Conservation (phyloP, 2,797 vertebrate species). For the Strix occidentalis region DNA sequence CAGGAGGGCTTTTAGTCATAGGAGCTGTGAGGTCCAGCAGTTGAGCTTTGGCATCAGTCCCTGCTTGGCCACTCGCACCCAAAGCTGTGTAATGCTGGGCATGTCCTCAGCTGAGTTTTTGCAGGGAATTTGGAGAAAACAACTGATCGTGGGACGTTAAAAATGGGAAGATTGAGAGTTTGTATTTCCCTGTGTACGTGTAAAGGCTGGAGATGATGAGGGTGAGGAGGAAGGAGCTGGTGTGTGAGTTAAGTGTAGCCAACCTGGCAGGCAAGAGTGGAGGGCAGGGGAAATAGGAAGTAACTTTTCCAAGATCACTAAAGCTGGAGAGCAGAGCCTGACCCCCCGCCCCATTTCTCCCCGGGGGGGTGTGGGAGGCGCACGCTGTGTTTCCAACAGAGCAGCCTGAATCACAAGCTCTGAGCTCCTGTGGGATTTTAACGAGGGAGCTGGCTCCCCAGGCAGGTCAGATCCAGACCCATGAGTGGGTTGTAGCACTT, state of each 20-base stretch:
- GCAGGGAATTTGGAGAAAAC: not conserved
- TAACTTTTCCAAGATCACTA: not conserved
- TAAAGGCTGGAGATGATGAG: not conserved
- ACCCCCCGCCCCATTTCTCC: not conserved
- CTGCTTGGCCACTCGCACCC: rapidly evolving
- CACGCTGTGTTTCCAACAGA: not conserved
- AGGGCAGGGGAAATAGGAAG: not conserved
- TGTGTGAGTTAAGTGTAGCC: not conserved
- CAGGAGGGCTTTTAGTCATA: not conserved
- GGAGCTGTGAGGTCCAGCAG: not conserved
- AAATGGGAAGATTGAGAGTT: not conserved
- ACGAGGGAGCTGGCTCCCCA: not conserved
- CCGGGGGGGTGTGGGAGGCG: not conserved
- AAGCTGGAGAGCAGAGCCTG: not conserved
- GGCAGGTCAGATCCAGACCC: not conserved
- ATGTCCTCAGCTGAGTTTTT: not conserved
- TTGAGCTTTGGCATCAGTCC: not conserved
- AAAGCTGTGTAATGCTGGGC: not conserved
- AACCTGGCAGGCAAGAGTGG: not conserved
- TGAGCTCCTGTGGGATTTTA: not conserved
- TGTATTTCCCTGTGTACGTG: not conserved
- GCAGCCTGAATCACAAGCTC: not conserved
- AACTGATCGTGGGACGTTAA: not conserved
- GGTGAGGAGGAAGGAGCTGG: not conserved
- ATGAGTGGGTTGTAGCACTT: not conserved